These are phyloP conservation scores for Xiphophorus couchianus DNA, from an alignment of 2,113 vertebrate species.

Conservation along the genomic window DNA sequence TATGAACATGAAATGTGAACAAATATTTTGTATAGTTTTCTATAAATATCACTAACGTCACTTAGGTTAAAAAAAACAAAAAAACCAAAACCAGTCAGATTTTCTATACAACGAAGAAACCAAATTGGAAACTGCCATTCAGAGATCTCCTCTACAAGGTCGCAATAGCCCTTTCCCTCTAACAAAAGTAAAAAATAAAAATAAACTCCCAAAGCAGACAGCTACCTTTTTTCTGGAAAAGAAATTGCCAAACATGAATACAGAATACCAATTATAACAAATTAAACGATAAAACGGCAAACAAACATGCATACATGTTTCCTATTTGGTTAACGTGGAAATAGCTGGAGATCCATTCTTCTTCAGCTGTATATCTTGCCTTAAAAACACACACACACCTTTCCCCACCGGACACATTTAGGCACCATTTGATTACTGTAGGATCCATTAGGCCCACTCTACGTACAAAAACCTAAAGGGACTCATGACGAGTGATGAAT, in stretches of 20 bases:
- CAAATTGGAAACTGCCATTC: too few species aligned
- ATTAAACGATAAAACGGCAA: not conserved
- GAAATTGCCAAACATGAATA: too few species aligned
- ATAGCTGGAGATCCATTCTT: not conserved
- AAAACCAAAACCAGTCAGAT: too few species aligned
- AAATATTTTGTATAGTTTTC: too few species aligned
- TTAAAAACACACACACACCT: not conserved
- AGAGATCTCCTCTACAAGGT: too few species aligned
- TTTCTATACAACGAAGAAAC: too few species aligned
- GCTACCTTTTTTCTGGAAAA: not conserved
- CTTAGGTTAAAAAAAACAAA: too few species aligned
- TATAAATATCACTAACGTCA: too few species aligned
- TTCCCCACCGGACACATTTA: conserved; percentile 23
- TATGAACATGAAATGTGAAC: too few species aligned
- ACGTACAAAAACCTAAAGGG: conserved; percentile 18
- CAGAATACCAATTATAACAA: not conserved
- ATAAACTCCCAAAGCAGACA: not conserved
- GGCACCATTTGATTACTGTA: conserved; percentile 30
- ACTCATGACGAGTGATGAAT: conserved; percentile 33
- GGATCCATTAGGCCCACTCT: conserved; percentile 16
- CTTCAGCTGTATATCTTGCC: conserved; percentile 2
- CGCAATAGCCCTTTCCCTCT: too few species aligned
- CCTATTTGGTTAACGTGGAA: not conserved
- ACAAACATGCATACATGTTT: not conserved
- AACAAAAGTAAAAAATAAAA: too few species aligned